Evolutionary conservation across 2,797 vertebrate species (phyloP), one percentile per base, ranked within the genome.

Genomic region (Cirrhinus molitorella): DNA sequence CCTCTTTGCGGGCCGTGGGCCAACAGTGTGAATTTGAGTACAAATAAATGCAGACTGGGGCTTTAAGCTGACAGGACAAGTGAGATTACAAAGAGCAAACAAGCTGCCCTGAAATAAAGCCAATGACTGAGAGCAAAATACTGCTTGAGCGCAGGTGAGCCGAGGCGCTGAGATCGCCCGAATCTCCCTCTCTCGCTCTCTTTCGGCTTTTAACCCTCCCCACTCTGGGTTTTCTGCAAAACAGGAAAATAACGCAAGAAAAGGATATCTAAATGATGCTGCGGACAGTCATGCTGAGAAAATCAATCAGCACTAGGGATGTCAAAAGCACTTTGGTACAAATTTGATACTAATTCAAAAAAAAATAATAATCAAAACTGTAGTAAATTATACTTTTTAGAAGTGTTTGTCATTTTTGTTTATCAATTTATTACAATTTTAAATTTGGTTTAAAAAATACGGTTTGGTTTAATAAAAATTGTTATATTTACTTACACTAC

Each of bases 191-290:
- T 95, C 94, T 95, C 92, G 94, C 92, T 96, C 95, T 96, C 95
- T 95, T 96, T 95, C 49, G 94, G 92, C 95, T 96, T 93, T 96
- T 94, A 91, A 94, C 94, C 94, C 92, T 95, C 93, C 94, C 94
- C 95, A 92, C 92, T 88, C 95, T 92, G 94, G 94, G 93, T 95
- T 96, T 95, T 96, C 94, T 96, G 95, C 92, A 95, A 94, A 89
- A 95, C 93, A 94, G 93, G 91, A 75, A 92, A 92, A 89, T 90
- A 84, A 71, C 83, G 68, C 83, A 76, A 85, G 72, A 55, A 83
- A 47, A 67, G 79, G 34, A 75, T 57, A 63, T 72, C 85, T 87
- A 71, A 85, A 84, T 70, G 55, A 81, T 82, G 79, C 49, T 72
- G 75, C 63, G 34, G 31, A 84, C 59, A 71, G 13, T 79, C 72